phyloP scores from a whole-genome alignment of 2,113 vertebrate genomes.

The Rallus limicola region DNA sequence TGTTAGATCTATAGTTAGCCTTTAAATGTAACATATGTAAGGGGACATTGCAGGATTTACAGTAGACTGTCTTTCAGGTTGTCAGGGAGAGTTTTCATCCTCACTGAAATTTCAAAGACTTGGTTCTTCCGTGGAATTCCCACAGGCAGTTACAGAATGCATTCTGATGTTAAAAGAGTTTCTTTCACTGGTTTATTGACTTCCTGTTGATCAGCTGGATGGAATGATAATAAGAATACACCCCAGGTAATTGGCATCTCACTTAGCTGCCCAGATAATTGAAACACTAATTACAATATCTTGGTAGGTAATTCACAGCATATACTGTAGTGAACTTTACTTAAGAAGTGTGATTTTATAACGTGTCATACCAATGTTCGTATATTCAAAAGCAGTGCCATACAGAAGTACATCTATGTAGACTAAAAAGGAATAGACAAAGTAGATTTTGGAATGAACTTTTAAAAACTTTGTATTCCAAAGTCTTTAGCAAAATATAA shows the following conservation, averaged over 20 bases:
- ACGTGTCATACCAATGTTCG: neutral
- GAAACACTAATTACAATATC: neutral
- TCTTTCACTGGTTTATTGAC: neutral
- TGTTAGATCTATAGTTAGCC: neutral
- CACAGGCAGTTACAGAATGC: neutral
- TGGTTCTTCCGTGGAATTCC: neutral
- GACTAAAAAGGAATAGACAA: neutral
- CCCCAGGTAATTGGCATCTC: neutral
- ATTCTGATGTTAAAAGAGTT: neutral
- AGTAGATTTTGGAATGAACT: neutral
- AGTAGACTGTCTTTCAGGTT: neutral
- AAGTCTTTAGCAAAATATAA: neutral
- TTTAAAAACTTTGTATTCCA: neutral
- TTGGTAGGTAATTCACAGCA: neutral
- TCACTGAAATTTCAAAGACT: neutral
- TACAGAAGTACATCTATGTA: neutral
- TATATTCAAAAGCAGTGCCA: neutral
- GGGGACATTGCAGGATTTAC: neutral
- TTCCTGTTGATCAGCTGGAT: neutral
- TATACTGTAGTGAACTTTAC: neutral
- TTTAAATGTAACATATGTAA: neutral
- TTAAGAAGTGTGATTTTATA: neutral
- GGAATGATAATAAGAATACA: neutral
- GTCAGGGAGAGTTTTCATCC: neutral
- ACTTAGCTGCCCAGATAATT: neutral